Evolutionary conservation across 2,113 vertebrate species (phyloP).

Genomic region (Psephotus haematonotus): DNA sequence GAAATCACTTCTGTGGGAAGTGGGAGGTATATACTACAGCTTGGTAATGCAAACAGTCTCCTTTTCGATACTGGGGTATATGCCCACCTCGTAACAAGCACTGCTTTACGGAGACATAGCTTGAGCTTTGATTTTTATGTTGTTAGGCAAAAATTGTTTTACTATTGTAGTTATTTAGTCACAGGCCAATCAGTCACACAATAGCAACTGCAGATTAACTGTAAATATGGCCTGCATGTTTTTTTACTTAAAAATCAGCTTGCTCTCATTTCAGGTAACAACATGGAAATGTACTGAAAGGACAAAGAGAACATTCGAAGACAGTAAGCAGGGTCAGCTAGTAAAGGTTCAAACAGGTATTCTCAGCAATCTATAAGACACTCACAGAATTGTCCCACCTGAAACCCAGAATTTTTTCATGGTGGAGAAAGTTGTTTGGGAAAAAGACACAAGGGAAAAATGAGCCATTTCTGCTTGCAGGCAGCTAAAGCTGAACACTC

Average conservation of each 20-base stretch:
- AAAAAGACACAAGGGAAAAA: conserved; percentile 16
- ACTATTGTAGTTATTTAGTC: neutral
- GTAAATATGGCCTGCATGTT: neutral
- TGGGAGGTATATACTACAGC: neutral
- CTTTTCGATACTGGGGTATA: neutral
- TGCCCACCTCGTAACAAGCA: neutral
- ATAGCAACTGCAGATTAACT: neutral
- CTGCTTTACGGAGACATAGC: neutral
- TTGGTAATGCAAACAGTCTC: neutral
- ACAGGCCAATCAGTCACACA: neutral
- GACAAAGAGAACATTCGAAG: neutral
- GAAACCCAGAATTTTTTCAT: neutral
- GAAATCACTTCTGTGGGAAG: neutral
- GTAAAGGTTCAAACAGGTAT: neutral
- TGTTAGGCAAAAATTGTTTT: neutral
- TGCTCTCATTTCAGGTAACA: neutral
- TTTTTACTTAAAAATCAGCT: neutral
- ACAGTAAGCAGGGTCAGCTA: neutral
- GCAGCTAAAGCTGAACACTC: neutral
- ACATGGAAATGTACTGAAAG: neutral
- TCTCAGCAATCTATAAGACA: neutral
- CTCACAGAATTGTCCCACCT: neutral
- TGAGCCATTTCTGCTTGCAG: neutral
- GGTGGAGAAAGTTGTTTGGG: neutral
- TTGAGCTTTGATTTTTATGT: neutral